Evolutionary conservation across 2,113 vertebrate species (phyloP).

Genomic region (Centropus unirufus): DNA sequence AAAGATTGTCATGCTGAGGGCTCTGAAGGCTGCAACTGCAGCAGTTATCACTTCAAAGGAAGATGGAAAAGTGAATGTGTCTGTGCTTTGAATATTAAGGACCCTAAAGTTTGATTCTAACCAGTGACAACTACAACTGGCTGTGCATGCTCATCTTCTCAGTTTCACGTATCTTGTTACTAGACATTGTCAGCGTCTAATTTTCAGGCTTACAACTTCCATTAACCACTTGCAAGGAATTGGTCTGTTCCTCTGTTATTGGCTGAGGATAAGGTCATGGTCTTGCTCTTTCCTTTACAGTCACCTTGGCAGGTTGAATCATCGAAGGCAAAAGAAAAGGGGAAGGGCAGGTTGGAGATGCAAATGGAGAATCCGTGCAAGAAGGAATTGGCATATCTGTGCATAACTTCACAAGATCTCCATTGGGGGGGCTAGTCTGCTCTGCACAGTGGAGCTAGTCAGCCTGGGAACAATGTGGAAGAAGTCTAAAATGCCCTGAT

Average conservation of each 20-base stretch:
- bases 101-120: background rate
- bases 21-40: background rate
- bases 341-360: accelerated
- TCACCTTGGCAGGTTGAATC: background rate
- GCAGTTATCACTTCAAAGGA: background rate
- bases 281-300: background rate
- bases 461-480: background rate
- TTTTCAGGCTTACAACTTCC: background rate
- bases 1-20: background rate
- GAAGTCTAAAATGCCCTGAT: too few relatives aligned
- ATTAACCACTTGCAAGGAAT: background rate
- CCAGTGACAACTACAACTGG: background rate
- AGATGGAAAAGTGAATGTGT: background rate
- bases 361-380: background rate
- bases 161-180: background rate
- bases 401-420: accelerated
- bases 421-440: background rate
- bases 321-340: background rate
- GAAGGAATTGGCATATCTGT: background rate
- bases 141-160: background rate
- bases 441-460: background rate
- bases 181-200: too few relatives aligned
- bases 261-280: background rate
- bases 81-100: background rate
- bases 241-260: background rate